phyloP scores from a whole-genome alignment of 2,797 vertebrate genomes.

The Margarornis squamiger region DNA sequence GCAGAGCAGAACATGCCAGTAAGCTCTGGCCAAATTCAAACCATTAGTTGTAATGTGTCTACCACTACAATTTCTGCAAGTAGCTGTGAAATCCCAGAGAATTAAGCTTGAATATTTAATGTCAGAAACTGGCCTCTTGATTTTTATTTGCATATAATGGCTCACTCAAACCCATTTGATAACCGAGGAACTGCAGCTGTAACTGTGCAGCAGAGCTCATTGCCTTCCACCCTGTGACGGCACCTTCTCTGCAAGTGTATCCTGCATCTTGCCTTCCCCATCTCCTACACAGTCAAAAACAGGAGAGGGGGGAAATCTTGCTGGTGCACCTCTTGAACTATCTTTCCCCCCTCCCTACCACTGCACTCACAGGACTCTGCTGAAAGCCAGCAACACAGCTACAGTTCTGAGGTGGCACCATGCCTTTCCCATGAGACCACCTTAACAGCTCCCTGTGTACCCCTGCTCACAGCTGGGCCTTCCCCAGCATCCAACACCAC shows the following conservation, averaged over 20 bases:
- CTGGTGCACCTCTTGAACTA: background rate
- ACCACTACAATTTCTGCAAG: background rate
- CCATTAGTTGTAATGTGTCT: background rate
- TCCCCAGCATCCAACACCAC: background rate
- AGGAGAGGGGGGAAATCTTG: background rate
- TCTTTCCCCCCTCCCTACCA: background rate
- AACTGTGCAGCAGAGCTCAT: background rate
- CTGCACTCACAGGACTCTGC: background rate
- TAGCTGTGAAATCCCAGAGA: conserved; percentile 5
- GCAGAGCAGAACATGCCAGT: background rate
- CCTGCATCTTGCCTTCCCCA: background rate
- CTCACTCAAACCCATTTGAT: background rate
- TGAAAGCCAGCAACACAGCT: background rate
- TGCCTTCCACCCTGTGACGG: rapidly evolving
- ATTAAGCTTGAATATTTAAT: background rate
- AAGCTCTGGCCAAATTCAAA: background rate
- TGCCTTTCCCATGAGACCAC: background rate
- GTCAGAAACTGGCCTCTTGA: background rate
- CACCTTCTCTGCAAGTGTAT: rapidly evolving
- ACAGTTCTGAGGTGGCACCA: rapidly evolving
- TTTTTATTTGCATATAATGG: background rate
- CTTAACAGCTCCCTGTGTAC: rapidly evolving
- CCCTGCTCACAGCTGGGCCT: background rate
- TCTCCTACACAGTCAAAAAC: background rate
- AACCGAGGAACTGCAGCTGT: background rate